Percentiles rank a stretch among this genome's conserved stretches.
These are phyloP conservation scores for Myioborus melanocephalus DNA, from an alignment of 2,797 vertebrate species.

Conservation along the genomic window DNA sequence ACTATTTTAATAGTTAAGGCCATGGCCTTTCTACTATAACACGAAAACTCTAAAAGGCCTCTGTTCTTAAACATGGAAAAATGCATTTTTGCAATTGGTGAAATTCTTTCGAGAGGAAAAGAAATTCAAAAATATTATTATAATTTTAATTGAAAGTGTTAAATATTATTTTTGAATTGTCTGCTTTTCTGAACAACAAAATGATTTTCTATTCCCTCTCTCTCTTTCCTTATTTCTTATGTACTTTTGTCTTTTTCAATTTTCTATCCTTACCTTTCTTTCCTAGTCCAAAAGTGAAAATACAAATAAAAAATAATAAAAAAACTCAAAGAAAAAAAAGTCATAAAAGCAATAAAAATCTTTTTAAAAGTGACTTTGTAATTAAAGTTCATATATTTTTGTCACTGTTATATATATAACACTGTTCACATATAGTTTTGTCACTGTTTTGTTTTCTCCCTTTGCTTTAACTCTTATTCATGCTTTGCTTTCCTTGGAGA, in stretches of 20 bases:
- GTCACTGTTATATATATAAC: neutral
- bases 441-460: neutral
- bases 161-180: neutral
- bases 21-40: neutral
- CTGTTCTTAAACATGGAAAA: neutral
- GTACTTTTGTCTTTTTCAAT: neutral
- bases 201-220: rapidly evolving
- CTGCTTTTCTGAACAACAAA: neutral
- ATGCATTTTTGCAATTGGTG: neutral
- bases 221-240: neutral
- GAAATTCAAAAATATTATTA: neutral
- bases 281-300: neutral
- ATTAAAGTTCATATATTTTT: neutral
- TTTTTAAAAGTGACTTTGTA: neutral
- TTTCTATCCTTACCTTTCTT: neutral
- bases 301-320: neutral
- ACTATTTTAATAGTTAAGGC: neutral
- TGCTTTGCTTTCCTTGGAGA: neutral
- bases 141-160: neutral
- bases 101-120: neutral
- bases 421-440: neutral
- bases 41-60: neutral
- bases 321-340: neutral
- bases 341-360: rapidly evolving
- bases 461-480: neutral